Evolutionary conservation across 2,888 invertebrate genomes (phyloP).

Genomic region (Rhingia campestris): DNA sequence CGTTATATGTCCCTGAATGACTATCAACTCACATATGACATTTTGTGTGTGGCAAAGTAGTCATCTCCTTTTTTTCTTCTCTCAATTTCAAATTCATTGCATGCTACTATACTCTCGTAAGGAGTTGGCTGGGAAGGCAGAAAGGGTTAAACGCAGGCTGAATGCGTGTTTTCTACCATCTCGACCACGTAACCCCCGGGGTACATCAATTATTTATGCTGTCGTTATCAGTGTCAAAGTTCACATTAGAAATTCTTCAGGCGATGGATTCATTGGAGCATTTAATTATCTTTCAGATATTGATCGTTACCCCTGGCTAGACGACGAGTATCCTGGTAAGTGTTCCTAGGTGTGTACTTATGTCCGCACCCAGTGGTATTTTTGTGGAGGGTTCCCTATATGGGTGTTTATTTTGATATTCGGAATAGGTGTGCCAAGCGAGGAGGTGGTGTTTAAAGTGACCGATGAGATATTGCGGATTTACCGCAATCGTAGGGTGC

Average conservation of each 20-base stretch:
- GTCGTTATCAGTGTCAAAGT: conserved; percentile 66
- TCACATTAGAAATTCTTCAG: conserved; percentile 46
- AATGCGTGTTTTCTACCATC: conserved; percentile 16
- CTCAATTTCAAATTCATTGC: conserved; percentile 52
- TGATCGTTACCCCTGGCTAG: conserved; percentile 74
- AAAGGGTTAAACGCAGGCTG: neutral
- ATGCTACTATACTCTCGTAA: neutral
- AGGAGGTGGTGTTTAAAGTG: conserved; percentile 79
- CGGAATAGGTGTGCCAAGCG: conserved; percentile 78
- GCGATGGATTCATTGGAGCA: conserved; percentile 52
- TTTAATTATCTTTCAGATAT: conserved; percentile 68
- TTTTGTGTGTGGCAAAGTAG: conserved; percentile 16
- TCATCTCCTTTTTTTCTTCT: conserved; percentile 11
- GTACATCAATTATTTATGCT: conserved; percentile 65
- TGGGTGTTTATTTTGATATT: conserved; percentile 1
- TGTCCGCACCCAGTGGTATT: neutral
- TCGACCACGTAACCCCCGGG: conserved; percentile 41
- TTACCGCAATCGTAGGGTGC: conserved; percentile 79
- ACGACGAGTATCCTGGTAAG: conserved; percentile 74
- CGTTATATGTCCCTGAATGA: conserved; percentile 55
- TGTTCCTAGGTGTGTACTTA: conserved; percentile 72
- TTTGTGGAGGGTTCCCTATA: neutral
- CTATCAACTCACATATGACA: conserved; percentile 60
- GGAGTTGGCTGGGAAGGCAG: neutral
- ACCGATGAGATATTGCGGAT: conserved; percentile 79